Base-by-base conservation (phyloP, 2,888 invertebrate genomes). In the Xestoiulus laeticollis region DNA sequence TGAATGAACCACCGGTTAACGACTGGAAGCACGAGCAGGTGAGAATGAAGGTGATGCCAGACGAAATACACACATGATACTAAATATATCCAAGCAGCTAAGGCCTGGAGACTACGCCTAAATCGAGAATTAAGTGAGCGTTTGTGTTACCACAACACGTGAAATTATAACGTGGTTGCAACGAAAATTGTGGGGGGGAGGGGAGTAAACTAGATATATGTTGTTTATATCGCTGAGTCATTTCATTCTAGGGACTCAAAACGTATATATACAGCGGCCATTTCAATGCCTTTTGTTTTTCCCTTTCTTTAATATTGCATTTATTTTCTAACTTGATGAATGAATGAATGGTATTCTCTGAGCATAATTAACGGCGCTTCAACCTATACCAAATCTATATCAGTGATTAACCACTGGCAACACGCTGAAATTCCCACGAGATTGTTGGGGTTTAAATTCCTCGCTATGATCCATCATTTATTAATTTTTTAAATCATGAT, bases 1-100 rank as follows among this genome's bases (percentile, higher is more conserved):
- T 78, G 78, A 78, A 78, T 78, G 78, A 78, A 78, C 78, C 78
- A 78, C 78, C 78, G 30, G 78, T 78, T 78, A 78, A 78, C 78
- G 78, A 78, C 78, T 78, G 78, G 12, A 30, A 16, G 30, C 78
- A 30, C 30, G 30, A 78, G 78, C 78, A 78, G 78, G 78, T 78
- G 78, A 78, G 78, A 78, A 78, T 78, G 30, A 30, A 78, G 78
- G 78, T 78, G 78, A 78, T 78, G 78, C 78, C 78, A 78, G 68
- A 68, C 68, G 22, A 68, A 26, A 68, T 14, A 68, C 12, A 26
- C 68, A 68, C 14, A 68, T 26, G 68, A 22, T 78, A 78, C 78
- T 78, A 78, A 78, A 78, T 78, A 30, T 78, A 78, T 30, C 30
- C 30, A 78, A 30, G 14, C 30, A 26, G 1, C 78, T 14, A 30